A percentile compares a stretch with the other conserved stretches of the same genome.
Conservation (phyloP, 2,797 vertebrate species). For the Pelobates cultripes region DNA sequence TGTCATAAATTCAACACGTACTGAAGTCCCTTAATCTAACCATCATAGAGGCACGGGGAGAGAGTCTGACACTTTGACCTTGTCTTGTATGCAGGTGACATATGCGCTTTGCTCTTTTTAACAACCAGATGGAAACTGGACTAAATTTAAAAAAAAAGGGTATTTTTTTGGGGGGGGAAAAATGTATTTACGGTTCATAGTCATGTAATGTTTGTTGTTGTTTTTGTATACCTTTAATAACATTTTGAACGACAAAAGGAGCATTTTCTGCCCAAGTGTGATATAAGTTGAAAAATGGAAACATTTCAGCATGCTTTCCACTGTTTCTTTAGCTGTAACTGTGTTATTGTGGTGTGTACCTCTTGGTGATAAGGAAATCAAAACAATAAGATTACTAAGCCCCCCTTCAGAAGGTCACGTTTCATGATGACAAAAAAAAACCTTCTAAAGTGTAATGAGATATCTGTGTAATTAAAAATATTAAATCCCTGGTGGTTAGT, state of each 20-base stretch:
- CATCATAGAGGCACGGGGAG: background rate
- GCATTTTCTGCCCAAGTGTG: too few species aligned
- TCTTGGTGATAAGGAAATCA: background rate
- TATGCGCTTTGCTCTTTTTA: background rate
- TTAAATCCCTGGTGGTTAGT: background rate
- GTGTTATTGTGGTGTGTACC: background rate
- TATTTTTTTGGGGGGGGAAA: too few species aligned
- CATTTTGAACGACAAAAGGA: too few species aligned
- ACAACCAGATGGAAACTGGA: background rate
- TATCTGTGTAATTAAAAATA: background rate
- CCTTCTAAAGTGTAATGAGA: background rate
- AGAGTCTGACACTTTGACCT: slow-evolving; percentile 17
- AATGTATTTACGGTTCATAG: too few species aligned
- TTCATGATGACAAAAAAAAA: too few species aligned
- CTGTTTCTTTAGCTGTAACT: too few species aligned
- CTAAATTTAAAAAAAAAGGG: too few species aligned
- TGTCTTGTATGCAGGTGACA: slow-evolving; percentile 20
- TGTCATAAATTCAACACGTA: slow-evolving; percentile 11
- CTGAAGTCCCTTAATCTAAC: slow-evolving; percentile 43
- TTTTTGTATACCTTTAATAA: too few species aligned
- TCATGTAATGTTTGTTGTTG: too few species aligned
- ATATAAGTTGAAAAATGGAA: too few species aligned
- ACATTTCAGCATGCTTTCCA: too few species aligned
- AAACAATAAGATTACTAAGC: background rate
- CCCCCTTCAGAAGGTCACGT: too few species aligned